These are phyloP conservation scores for Rhopalosiphum maidis DNA, from an alignment of 1,140 invertebrate species.

Conservation along the genomic window DNA sequence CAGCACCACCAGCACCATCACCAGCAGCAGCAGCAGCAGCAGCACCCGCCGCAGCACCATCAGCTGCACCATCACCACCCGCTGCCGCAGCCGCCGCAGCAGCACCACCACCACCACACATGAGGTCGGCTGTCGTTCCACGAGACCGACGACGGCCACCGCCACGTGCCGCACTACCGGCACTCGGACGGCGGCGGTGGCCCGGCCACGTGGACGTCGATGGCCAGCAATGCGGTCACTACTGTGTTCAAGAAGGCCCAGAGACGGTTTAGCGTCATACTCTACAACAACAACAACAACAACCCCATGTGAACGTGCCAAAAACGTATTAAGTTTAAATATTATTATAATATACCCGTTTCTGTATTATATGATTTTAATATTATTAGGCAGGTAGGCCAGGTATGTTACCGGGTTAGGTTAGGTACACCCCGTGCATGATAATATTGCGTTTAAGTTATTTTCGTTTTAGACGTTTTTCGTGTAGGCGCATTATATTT, in stretches of 20 bases:
- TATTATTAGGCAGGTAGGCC: background rate
- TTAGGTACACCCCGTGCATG: background rate
- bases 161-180: conserved; percentile 37
- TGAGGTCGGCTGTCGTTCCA: conserved; percentile 51
- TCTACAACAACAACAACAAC: conserved; percentile 53
- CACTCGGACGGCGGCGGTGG: conserved; percentile 53
- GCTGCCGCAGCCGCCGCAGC: background rate
- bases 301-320: conserved; percentile 1
- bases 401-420: background rate
- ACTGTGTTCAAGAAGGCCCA: conserved; percentile 53
- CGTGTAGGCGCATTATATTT: background rate
- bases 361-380: background rate
- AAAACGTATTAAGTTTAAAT: background rate
- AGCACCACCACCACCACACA: conserved; percentile 41
- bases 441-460: background rate
- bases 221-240: conserved; percentile 52
- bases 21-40: background rate
- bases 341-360: no score
- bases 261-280: conserved; percentile 54
- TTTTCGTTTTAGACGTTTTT: background rate
- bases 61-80: conserved; percentile 10
- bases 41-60: conserved; percentile 8
- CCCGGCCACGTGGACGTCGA: conserved; percentile 55
- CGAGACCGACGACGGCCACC: conserved; percentile 43
- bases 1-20: conserved; percentile 13